A percentile compares a stretch with the other conserved stretches of the same genome.
phyloP scores from a whole-genome alignment of 1,140 invertebrate species.

The Heliconius hewitsoni region DNA sequence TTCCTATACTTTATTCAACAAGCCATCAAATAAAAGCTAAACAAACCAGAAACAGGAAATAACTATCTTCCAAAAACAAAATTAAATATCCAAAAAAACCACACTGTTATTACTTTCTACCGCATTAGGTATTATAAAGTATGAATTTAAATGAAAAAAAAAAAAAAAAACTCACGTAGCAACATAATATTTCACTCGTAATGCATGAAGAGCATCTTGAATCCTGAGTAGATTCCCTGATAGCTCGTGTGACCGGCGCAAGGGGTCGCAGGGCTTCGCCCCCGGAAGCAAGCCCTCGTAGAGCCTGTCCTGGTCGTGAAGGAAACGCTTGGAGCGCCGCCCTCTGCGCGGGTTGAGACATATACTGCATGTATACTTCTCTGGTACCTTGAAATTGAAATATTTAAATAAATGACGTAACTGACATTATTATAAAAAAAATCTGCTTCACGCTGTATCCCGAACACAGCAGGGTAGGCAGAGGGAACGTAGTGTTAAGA shows the following conservation, averaged over 20 bases:
- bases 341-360: slow-evolving; percentile 90
- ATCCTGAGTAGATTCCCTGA: slow-evolving; percentile 86
- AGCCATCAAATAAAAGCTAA: too few species aligned
- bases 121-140: background rate
- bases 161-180: slow-evolving; percentile 83
- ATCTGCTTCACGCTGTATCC: too few species aligned
- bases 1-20: too few species aligned
- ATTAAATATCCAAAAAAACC: too few species aligned
- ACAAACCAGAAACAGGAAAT: too few species aligned
- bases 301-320: slow-evolving; percentile 93
- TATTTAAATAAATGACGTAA: too few species aligned
- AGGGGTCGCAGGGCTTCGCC: slow-evolving; percentile 70
- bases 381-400: slow-evolving; percentile 85
- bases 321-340: slow-evolving; percentile 86
- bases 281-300: slow-evolving; percentile 90
- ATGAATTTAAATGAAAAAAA: background rate
- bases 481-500: too few species aligned
- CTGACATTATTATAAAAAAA: too few species aligned
- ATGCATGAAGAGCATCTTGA: slow-evolving; percentile 85
- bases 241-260: slow-evolving; percentile 87
- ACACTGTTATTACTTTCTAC: too few species aligned
- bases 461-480: too few species aligned
- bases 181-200: slow-evolving; percentile 89
- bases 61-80: too few species aligned
- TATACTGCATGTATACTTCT: slow-evolving; percentile 94